A percentile compares a stretch with the other conserved stretches of the same genome.
Evolutionary conservation across 2,888 invertebrate genomes (phyloP).

Genomic region (Agrotis exclamationis): DNA sequence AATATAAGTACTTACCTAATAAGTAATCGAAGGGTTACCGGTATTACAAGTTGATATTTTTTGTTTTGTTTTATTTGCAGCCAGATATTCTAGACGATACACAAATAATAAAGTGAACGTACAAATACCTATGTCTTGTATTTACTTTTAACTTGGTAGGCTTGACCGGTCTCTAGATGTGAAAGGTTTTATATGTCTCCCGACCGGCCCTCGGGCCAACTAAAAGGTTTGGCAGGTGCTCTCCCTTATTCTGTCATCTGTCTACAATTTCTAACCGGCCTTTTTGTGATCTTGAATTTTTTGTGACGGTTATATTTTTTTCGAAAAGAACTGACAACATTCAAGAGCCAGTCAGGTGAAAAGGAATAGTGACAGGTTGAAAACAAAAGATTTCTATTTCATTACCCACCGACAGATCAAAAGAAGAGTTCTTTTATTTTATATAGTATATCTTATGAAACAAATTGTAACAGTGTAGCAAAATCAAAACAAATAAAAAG

Average conservation of each 20-base stretch:
- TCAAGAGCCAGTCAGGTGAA: slow-evolving; percentile 16
- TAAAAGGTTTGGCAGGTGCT: slow-evolving; percentile 27
- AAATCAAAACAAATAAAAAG: slow-evolving; percentile 2
- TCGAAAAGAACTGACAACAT: not conserved
- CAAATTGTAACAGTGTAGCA: not conserved
- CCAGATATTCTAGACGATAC: not conserved
- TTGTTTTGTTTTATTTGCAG: slow-evolving; percentile 12
- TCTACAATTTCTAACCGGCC: slow-evolving; percentile 8
- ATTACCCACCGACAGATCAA: not conserved
- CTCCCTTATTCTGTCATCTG: slow-evolving; percentile 10
- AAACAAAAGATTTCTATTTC: slow-evolving; percentile 12
- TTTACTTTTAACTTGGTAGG: slow-evolving; percentile 5
- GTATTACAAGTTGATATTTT: not conserved
- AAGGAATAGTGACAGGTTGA: slow-evolving; percentile 9
- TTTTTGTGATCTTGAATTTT: slow-evolving; percentile 11
- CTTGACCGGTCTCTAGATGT: slow-evolving; percentile 8
- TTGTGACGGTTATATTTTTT: slow-evolving; percentile 18
- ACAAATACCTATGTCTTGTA: slow-evolving; percentile 9
- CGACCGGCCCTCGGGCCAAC: slow-evolving; percentile 1
- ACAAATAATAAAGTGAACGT: slow-evolving; percentile 1
- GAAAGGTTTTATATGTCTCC: slow-evolving; percentile 29
- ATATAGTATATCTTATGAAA: not conserved
- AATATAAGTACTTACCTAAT: too few species aligned
- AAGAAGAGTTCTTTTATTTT: not conserved
- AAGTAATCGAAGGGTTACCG: slow-evolving; percentile 1